These are phyloP conservation scores for Papilio polytes DNA, from an alignment of 1,140 invertebrate species.

Conservation along the genomic window DNA sequence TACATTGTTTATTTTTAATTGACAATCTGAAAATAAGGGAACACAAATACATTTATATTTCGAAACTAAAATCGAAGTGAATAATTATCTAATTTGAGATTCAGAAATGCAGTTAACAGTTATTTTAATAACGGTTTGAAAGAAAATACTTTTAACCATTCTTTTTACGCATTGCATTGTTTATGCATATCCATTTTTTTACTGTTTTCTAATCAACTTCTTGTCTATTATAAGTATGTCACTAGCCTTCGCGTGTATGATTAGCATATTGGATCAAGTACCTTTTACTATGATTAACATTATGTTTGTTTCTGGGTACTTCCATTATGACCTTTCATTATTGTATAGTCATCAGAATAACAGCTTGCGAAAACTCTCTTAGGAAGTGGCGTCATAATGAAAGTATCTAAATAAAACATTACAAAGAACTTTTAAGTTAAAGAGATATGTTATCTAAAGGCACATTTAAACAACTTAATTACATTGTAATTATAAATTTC, in stretches of 20 bases:
- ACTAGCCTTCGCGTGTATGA: constrained; percentile 3
- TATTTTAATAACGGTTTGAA: not conserved
- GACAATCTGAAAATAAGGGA: not conserved
- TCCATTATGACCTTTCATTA: not conserved
- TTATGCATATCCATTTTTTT: constrained; percentile 3
- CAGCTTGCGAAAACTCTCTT: not conserved
- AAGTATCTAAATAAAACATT: too few relatives aligned
- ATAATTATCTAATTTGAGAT: not conserved
- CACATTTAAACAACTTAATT: too few relatives aligned
- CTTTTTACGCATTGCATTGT: not conserved
- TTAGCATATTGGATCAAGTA: not conserved
- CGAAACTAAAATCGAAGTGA: not conserved
- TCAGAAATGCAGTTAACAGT: not conserved
- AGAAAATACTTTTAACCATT: not conserved
- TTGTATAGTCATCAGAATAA: not conserved
- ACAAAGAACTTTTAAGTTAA: not conserved
- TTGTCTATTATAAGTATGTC: not conserved
- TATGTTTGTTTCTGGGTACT: not conserved
- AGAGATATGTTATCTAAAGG: not conserved
- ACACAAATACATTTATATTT: not conserved
- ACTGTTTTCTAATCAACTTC: not conserved
- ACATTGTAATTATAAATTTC: too few relatives aligned
- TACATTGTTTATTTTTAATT: not conserved
- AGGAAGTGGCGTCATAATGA: not conserved
- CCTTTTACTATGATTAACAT: not conserved